A percentile compares a stretch with the other conserved stretches of the same genome.
Evolutionary conservation across 2,113 vertebrate species (phyloP).

Genomic region (Nothoprocta perdicaria): DNA sequence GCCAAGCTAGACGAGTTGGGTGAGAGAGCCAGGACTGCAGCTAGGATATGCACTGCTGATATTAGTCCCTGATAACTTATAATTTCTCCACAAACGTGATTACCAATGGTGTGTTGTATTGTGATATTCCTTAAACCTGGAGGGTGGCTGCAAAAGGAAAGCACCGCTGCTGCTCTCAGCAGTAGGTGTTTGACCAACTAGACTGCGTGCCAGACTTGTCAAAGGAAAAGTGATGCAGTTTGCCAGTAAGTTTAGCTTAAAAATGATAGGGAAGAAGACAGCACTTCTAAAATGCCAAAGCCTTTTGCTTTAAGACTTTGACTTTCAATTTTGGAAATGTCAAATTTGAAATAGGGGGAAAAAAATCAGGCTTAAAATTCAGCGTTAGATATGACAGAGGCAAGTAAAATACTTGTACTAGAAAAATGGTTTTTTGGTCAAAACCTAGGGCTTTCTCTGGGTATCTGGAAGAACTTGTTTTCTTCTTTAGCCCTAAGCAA

Average conservation of each 20-base stretch:
- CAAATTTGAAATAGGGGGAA: background rate
- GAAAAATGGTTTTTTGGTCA: background rate
- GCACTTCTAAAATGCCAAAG: background rate
- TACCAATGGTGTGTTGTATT: background rate
- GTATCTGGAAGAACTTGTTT: background rate
- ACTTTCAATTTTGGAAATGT: background rate
- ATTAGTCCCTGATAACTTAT: background rate
- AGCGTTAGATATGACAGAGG: background rate
- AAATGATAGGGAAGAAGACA: background rate
- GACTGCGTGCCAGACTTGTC: background rate
- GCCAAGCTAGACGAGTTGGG: background rate
- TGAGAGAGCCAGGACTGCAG: background rate
- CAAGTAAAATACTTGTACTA: background rate
- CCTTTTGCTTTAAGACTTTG: background rate
- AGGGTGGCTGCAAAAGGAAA: background rate
- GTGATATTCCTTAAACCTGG: background rate
- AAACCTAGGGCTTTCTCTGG: background rate
- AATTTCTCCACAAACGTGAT: background rate
- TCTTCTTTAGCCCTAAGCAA: background rate
- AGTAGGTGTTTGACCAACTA: background rate
- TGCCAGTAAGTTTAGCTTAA: background rate
- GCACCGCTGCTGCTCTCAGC: background rate
- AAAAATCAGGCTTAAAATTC: too few species aligned
- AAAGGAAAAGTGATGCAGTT: background rate
- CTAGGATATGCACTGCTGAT: background rate